Conservation (phyloP, 2,797 vertebrate genomes). For the Gastrophryne carolinensis region DNA sequence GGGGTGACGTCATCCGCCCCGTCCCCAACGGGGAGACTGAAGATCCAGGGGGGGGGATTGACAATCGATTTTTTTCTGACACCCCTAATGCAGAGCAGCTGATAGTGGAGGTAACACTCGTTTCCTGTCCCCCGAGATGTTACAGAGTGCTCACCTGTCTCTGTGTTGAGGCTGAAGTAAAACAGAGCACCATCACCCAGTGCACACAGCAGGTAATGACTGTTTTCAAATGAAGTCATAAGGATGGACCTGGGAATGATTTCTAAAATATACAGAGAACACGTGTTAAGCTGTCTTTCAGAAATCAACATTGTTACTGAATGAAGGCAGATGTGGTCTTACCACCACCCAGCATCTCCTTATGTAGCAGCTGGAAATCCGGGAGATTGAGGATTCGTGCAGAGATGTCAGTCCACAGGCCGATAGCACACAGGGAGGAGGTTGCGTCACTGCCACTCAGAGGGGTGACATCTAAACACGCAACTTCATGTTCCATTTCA, state of each 20-base stretch:
- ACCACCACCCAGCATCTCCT: conserved; percentile 99
- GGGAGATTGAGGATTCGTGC: conserved; percentile 92
- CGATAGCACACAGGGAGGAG: conserved; percentile 93
- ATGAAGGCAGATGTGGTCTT: conserved; percentile 44
- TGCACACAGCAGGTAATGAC: conserved; percentile 95
- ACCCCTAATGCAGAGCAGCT: no score
- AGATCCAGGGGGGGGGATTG: no score
- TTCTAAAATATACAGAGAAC: conserved; percentile 70
- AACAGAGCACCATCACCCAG: conserved; percentile 96
- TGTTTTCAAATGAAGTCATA: conserved; percentile 98
- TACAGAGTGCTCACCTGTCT: conserved; percentile 84
- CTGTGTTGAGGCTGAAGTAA: conserved; percentile 94
- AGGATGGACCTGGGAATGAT: conserved; percentile 98
- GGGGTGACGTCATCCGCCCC: no score
- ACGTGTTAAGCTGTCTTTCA: background rate
- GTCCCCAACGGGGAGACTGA: no score
- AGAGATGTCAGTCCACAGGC: conserved; percentile 97
- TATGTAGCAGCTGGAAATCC: conserved; percentile 91
- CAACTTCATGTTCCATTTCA: conserved; percentile 98
- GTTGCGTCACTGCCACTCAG: conserved; percentile 82
- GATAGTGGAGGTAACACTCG: no score
- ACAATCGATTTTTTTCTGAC: no score
- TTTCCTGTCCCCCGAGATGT: no score
- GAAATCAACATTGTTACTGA: background rate
- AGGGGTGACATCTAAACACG: conserved; percentile 96